Evolutionary conservation across 2,797 vertebrate genomes (phyloP).

Genomic region (Rhinogobio ventralis): DNA sequence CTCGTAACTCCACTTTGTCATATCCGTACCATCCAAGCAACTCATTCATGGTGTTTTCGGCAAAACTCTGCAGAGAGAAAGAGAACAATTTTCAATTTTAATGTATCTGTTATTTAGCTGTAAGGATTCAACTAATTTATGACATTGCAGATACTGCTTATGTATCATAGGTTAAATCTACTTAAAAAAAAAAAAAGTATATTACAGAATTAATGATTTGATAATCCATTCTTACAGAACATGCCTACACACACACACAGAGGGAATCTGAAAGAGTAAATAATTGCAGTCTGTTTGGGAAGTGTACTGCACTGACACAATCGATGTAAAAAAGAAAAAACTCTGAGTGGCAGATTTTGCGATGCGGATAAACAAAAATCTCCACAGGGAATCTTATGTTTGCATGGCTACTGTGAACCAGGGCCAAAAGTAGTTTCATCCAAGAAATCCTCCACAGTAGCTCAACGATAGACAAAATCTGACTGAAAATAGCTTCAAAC

Average conservation of each 20-base stretch:
- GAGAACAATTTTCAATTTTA: constrained; percentile 41
- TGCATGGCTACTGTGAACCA: constrained; percentile 28
- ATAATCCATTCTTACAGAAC: background rate
- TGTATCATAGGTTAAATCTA: background rate
- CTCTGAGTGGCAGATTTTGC: constrained; percentile 40
- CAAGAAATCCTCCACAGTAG: constrained; percentile 14
- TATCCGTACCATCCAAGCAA: constrained; percentile 99
- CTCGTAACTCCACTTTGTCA: constrained; percentile 98
- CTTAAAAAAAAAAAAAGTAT: background rate
- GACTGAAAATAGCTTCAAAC: constrained; percentile 26
- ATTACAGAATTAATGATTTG: background rate
- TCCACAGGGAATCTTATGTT: constrained; percentile 37
- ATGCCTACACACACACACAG: background rate
- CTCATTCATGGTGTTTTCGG: constrained; percentile 99
- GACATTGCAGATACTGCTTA: background rate
- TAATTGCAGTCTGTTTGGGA: constrained; percentile 9
- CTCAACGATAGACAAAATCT: constrained; percentile 15
- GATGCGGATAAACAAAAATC: constrained; percentile 37
- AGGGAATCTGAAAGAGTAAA: constrained; percentile 8
- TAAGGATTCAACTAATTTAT: background rate
- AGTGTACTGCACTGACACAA: constrained; percentile 8
- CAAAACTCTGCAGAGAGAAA: constrained; percentile 90
- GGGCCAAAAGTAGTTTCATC: constrained; percentile 23
- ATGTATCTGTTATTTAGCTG: background rate
- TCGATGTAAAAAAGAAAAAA: constrained; percentile 19